Evolutionary conservation across 2,113 vertebrate genomes (phyloP).

Genomic region (Pterocles burchelli): DNA sequence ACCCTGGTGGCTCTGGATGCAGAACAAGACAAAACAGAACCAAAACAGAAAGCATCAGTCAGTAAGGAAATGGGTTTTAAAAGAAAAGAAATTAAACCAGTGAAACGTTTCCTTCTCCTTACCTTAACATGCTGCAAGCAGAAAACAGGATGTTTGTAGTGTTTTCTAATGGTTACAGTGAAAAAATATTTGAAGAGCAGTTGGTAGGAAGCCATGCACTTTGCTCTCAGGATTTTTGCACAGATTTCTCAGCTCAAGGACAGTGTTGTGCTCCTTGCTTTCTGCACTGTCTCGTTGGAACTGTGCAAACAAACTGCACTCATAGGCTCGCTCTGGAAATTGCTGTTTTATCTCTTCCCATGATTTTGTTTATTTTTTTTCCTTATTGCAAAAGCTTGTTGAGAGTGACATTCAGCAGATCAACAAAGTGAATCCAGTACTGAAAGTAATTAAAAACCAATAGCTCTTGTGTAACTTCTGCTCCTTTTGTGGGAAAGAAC

Average conservation of each 20-base stretch:
- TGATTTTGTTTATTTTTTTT: neutral
- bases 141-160: neutral
- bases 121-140: neutral
- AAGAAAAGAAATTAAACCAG: neutral
- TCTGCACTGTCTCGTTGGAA: neutral
- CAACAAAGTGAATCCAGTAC: rapidly evolving
- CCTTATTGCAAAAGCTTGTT: neutral
- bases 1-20: neutral
- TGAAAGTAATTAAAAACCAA: neutral
- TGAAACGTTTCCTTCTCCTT: neutral
- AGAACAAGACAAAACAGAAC: neutral
- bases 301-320: neutral
- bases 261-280: neutral
- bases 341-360: rapidly evolving
- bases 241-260: neutral
- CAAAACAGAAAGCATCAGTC: neutral
- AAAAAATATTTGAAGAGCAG: neutral
- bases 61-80: neutral
- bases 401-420: neutral
- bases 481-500: neutral
- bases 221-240: neutral
- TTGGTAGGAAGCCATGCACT: neutral
- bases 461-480: rapidly evolving
- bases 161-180: neutral
- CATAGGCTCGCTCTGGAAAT: rapidly evolving